Evolutionary conservation across 1,140 invertebrate species (phyloP).

Genomic region (Arctopsyche grandis): DNA sequence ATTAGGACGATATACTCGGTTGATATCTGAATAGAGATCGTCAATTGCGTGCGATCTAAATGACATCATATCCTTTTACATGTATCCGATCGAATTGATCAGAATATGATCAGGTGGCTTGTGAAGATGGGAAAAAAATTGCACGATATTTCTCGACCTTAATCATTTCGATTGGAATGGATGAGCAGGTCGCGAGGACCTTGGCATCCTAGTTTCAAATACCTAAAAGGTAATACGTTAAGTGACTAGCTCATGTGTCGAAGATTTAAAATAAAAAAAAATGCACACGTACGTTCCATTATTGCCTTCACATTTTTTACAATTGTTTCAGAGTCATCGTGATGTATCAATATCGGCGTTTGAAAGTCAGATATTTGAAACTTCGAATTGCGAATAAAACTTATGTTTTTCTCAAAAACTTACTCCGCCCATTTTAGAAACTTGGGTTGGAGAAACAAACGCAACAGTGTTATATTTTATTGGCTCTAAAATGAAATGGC

Average conservation of each 20-base stretch:
- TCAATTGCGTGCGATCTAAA: conserved; percentile 7
- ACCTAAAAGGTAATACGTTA: conserved; percentile 26
- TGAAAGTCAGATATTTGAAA: neutral
- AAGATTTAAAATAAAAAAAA: neutral
- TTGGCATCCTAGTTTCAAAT: conserved; percentile 43
- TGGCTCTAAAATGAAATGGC: too few species aligned
- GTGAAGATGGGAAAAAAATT: conserved; percentile 21
- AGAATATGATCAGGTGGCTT: conserved; percentile 11
- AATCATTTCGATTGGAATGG: neutral
- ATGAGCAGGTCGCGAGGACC: conserved; percentile 9
- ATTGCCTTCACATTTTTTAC: conserved; percentile 10
- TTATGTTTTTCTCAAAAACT: neutral
- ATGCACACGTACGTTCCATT: neutral
- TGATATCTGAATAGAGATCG: too few species aligned
- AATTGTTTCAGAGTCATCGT: neutral
- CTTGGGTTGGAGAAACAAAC: too few species aligned
- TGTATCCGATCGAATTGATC: neutral
- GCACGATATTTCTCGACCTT: conserved; percentile 39
- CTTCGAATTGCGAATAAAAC: neutral
- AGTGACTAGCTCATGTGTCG: conserved; percentile 1
- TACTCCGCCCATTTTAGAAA: too few species aligned
- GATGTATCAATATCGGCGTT: conserved; percentile 9
- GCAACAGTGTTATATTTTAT: too few species aligned
- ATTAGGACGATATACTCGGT: too few species aligned
- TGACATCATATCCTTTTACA: conserved; percentile 35